phyloP scores from a whole-genome alignment of 2,888 invertebrate species.

The Agelastica alni region DNA sequence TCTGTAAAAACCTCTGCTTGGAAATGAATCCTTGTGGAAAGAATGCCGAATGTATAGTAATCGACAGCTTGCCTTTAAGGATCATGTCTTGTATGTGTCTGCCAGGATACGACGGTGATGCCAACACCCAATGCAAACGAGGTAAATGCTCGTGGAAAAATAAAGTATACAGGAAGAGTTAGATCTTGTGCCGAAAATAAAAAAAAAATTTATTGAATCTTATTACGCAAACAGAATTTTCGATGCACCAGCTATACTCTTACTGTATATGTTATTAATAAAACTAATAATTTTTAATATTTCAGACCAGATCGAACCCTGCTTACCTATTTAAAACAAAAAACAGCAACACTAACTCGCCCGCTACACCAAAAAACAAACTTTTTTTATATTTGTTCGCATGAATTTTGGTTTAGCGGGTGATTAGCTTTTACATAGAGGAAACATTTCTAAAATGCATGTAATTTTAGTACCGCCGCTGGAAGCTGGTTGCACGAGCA shows the following conservation, averaged over 20 bases:
- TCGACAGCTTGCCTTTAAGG: constrained; percentile 83
- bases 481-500: constrained; percentile 68
- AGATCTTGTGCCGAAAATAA: too few relatives aligned
- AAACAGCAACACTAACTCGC: constrained; percentile 13
- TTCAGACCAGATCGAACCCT: constrained; percentile 3
- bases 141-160: constrained; percentile 72
- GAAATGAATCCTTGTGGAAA: constrained; percentile 78
- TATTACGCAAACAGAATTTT: too few relatives aligned
- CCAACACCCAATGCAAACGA: constrained; percentile 79
- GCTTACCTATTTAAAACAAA: neutral
- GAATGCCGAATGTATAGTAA: constrained; percentile 81
- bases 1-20: constrained; percentile 80
- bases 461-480: constrained; percentile 51
- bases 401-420: too few relatives aligned
- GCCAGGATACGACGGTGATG: constrained; percentile 82
- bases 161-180: too few relatives aligned
- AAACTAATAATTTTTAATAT: constrained; percentile 11
- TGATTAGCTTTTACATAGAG: too few relatives aligned
- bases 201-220: too few relatives aligned
- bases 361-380: constrained; percentile 5
- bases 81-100: constrained; percentile 88
- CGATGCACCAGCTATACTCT: too few relatives aligned
- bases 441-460: too few relatives aligned
- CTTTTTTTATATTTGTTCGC: constrained; percentile 9
- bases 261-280: too few relatives aligned